Evolutionary conservation across 2,797 vertebrate genomes (phyloP), one percentile per base, ranked within the genome.

Genomic region (Argyrosomus regius): DNA sequence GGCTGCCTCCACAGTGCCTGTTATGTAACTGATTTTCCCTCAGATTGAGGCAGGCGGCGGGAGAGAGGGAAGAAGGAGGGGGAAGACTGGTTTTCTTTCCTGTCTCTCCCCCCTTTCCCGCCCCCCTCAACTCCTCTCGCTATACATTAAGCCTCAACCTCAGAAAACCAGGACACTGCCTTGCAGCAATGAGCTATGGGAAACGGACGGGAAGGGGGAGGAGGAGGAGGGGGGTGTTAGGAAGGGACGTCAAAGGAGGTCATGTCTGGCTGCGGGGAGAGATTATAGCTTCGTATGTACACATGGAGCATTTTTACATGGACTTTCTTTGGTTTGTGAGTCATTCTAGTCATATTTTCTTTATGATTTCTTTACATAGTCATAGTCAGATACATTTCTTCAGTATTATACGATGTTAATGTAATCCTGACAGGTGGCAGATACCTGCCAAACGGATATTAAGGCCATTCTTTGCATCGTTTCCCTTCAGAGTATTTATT

Each of bases 11-110:
- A 66, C 65, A 78, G 73, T 54, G 69, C 56, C 57, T 43, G 77
- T 94, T 92, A 92, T 72, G 87, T 86, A 94, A 92, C 82, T 22
- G 20, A 50, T 63, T 82, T 82, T 77, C 77, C 53, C 52, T 85
- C 78, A 82, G 82, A 86, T 78, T 4, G 58, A 77, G 75, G 73
- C 72, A 58, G 72, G 58, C 54, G 13, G 57, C 46, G 41, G 35
- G 43, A 31, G 57, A 22, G 57, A 39, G 20, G 39, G 46, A 9
- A 35, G 26, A 28, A 28, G 7, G 52, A 50, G 46, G 16, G 58
- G 22, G 75, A 64, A 69, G 79, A 56, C 62, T 43, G 68, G 20
- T 61, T 76, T 80, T 76, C 73, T 82, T 77, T 80, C 6, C 82
- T 71, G 61, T 58, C 22, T 56, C 22, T 43, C 41, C 61, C 58